Percentiles rank a stretch among this genome's conserved stretches.
Conservation (phyloP, 2,888 invertebrate genomes). For the Omphaloscelis lunosa region DNA sequence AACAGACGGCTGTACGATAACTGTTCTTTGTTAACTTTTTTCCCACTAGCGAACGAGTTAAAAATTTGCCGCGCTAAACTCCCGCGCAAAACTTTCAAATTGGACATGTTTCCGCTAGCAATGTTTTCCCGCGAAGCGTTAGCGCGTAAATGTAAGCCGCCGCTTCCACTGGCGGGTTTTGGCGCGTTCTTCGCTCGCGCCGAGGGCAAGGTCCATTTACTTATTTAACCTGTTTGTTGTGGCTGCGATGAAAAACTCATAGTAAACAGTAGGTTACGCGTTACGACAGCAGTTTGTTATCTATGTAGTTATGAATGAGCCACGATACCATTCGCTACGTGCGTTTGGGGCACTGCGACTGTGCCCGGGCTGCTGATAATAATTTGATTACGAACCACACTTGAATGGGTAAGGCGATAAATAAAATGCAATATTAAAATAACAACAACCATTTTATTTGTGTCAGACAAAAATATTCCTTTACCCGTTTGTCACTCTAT, state of each 20-base stretch:
- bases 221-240: constrained; percentile 75
- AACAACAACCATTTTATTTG: constrained; percentile 84
- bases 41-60: constrained; percentile 71
- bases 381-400: constrained; percentile 40
- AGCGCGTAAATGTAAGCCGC: constrained; percentile 77
- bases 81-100: constrained; percentile 87
- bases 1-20: constrained; percentile 66
- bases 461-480: constrained; percentile 76
- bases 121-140: constrained; percentile 80
- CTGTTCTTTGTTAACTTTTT: constrained; percentile 70
- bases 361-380: constrained; percentile 27
- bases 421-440: constrained; percentile 71
- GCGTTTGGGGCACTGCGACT: constrained; percentile 13
- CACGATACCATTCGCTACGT: constrained; percentile 56
- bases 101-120: constrained; percentile 81
- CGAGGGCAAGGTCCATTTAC: constrained; percentile 85
- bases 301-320: constrained; percentile 68
- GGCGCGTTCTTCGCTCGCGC: constrained; percentile 78
- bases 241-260: constrained; percentile 71
- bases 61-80: constrained; percentile 83
- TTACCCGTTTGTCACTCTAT: constrained; percentile 78
- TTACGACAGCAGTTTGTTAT: constrained; percentile 64
- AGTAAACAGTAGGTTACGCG: constrained; percentile 70
- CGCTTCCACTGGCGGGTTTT: constrained; percentile 75
- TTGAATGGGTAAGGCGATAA: constrained; percentile 47